These are phyloP conservation scores for Rhea pennata DNA, from an alignment of 2,113 vertebrate species.

Conservation along the genomic window DNA sequence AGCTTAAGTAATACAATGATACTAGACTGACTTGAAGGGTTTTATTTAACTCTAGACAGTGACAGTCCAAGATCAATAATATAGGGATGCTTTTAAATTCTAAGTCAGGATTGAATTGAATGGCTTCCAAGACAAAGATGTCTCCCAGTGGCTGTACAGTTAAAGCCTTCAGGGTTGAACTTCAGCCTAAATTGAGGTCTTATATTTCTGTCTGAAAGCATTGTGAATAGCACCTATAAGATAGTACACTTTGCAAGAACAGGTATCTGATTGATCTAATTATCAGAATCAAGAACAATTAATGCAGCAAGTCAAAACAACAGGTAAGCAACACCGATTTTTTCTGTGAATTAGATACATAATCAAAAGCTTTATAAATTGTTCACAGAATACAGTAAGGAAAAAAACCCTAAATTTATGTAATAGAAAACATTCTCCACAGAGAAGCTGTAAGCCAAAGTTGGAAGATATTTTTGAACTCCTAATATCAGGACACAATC, in stretches of 20 bases:
- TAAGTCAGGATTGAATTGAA: not conserved
- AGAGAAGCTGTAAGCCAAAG: not conserved
- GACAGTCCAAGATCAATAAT: not conserved
- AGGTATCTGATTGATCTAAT: not conserved
- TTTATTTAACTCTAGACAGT: not conserved
- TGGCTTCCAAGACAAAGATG: not conserved
- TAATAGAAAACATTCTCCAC: not conserved
- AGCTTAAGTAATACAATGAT: not conserved
- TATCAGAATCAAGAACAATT: not conserved
- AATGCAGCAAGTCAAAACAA: constrained; percentile 6
- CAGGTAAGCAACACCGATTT: not conserved
- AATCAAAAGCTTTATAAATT: not conserved
- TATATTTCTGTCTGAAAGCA: not conserved
- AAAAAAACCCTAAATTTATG: not conserved
- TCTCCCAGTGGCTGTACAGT: not conserved
- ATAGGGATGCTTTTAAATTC: not conserved
- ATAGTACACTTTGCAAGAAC: not conserved
- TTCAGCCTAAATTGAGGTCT: not conserved
- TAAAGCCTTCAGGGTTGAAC: not conserved
- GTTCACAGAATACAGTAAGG: not conserved
- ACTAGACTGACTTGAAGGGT: not conserved
- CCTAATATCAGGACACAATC: not conserved
- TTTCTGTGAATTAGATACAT: not conserved
- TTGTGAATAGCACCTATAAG: not conserved
- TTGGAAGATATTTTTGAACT: not conserved